Conservation (phyloP, 2,797 vertebrate species). For the Rachycentron canadum region DNA sequence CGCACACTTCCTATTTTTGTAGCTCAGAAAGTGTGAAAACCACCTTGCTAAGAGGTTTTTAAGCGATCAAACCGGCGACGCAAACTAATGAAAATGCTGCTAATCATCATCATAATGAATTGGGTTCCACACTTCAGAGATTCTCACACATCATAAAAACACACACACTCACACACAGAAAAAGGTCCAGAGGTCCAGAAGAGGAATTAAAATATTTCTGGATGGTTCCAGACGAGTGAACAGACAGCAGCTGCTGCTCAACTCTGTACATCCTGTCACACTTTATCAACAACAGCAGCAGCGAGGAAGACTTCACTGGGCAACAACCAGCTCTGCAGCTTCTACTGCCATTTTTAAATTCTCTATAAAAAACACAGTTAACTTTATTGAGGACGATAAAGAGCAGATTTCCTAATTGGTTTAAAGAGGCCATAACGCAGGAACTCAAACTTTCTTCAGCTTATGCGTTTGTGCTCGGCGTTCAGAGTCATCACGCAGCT, state of each 20-base stretch:
- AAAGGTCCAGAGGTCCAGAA: constrained; percentile 11
- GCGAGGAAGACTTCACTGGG: background rate
- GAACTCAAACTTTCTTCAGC: background rate
- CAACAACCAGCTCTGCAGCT: background rate
- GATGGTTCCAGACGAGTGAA: constrained; percentile 28
- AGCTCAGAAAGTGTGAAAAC: constrained; percentile 33
- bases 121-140: constrained; percentile 18
- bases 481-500: background rate
- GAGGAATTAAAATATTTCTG: constrained; percentile 26
- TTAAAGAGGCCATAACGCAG: background rate
- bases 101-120: constrained; percentile 22
- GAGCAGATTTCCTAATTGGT: background rate
- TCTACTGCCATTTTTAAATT: background rate
- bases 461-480: background rate
- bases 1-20: constrained; percentile 24
- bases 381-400: background rate
- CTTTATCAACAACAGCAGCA: background rate
- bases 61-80: constrained; percentile 49
- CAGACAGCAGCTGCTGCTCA: constrained; percentile 36
- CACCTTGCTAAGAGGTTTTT: constrained; percentile 4
- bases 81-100: constrained; percentile 6
- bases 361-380: background rate
- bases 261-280: constrained; percentile 13
- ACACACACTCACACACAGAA: constrained; percentile 1
- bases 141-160: background rate